Evolutionary conservation across 2,113 vertebrate genomes (phyloP), one percentile per base, ranked within the genome.

Genomic region (Cynopterus brachyotis): DNA sequence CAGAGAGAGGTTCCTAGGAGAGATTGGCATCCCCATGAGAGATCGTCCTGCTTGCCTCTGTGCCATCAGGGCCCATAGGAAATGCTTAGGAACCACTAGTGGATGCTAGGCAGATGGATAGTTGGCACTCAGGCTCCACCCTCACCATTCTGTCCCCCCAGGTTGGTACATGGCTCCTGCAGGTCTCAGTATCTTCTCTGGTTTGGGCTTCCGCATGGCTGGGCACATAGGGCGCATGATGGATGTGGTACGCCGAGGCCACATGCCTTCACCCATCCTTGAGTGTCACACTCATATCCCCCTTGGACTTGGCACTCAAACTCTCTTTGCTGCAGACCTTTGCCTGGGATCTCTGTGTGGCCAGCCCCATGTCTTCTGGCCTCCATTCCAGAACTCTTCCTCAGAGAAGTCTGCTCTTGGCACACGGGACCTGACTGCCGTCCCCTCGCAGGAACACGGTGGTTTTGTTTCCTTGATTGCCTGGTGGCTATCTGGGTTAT

Each of bases 161-260:
- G 35, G 24, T 62, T 40, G 24, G 57, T 17, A 3, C 30, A 5
- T n/a, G 22, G 11, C 15, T 40, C 28, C 81, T 6, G 0, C 5
- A 70, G 24, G 40, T 57, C 62, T n/a, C 19, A 45, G 62, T 70
- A 76, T 69, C 26, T 37, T 89, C 40, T n/a, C 69, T 76, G 69
- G 30, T n/a, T 66, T 13, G 26, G 50, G n/a, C 1, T 13, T 28
- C 73, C 15, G 0, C 9, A 35, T 19, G 40, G 28, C 15, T 9
- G 1, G 15, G 60, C 10, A 40, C 47, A 4, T 1, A 16, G 22
- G 50, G 42, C 0, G 0, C 67, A 32, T 19, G 9, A 19, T 10
- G 30, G 64, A 15, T 17, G 7, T 15, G 19, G 57, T 64, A 3
- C 13, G 47, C 47, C 22, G 17, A 19, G 47, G 37, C 70, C 40